These are phyloP conservation scores for Acanthiza pusilla DNA, from an alignment of 2,797 vertebrate genomes.

Conservation along the genomic window DNA sequence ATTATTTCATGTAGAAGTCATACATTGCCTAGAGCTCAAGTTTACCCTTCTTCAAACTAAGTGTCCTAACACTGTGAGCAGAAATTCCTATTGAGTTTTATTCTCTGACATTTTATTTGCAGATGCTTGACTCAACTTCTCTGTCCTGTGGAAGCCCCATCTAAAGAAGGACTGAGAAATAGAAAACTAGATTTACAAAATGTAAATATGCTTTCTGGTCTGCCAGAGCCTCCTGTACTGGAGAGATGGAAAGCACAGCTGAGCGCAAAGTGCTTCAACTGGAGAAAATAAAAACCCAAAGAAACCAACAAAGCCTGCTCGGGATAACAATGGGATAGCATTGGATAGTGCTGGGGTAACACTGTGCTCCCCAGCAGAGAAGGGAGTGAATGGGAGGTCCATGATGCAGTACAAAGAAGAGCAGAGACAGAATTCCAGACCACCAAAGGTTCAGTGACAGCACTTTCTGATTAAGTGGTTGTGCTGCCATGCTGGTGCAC, in stretches of 20 bases:
- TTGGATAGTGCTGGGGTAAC: no score
- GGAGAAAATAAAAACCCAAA: no score
- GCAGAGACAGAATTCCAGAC: background rate
- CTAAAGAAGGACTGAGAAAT: background rate
- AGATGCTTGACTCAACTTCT: background rate
- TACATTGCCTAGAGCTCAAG: background rate
- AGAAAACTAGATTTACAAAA: background rate
- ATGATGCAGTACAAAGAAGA: background rate
- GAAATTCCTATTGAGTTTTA: background rate
- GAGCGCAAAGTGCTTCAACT: background rate
- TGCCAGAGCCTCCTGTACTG: background rate
- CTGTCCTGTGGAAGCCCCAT: background rate
- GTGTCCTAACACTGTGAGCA: background rate
- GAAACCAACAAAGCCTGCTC: fast-evolving
- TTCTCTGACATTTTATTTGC: background rate
- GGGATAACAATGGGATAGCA: fast-evolving
- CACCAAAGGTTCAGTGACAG: background rate
- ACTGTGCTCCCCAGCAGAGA: background rate
- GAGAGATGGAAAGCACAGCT: background rate
- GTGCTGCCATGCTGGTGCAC: background rate
- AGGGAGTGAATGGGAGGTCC: background rate
- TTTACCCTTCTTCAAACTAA: background rate
- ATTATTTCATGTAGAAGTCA: background rate
- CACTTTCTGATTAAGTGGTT: background rate
- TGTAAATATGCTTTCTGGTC: background rate